Percentiles rank a stretch among this genome's conserved stretches.
Conservation (phyloP, 2,888 invertebrate genomes). For the Formica aserva region DNA sequence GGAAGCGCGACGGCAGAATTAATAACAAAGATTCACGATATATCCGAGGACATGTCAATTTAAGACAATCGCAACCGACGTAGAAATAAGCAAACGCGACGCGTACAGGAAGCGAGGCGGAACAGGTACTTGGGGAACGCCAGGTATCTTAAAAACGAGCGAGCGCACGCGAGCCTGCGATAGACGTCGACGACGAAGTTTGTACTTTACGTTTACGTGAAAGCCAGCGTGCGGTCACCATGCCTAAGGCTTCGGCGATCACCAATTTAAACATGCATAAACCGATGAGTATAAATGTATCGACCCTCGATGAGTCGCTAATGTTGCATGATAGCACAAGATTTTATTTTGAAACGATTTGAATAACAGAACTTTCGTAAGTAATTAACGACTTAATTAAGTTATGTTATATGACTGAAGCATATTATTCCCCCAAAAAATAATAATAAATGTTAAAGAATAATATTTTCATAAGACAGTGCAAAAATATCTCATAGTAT, state of each 20-base stretch:
- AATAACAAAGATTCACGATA: conserved; percentile 62
- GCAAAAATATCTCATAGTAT: neutral
- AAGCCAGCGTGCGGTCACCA: conserved; percentile 36
- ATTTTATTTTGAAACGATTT: conserved; percentile 10
- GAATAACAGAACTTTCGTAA: neutral
- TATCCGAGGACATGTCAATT: conserved; percentile 61
- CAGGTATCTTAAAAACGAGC: conserved; percentile 26
- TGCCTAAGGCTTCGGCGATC: neutral
- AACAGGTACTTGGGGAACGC: conserved; percentile 36
- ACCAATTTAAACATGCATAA: conserved; percentile 18
- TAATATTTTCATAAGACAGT: neutral
- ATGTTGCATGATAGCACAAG: conserved; percentile 1
- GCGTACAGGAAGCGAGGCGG: conserved; percentile 27
- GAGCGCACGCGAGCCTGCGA: conserved; percentile 43
- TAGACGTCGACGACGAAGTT: conserved; percentile 21
- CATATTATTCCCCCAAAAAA: neutral
- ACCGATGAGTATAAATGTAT: conserved; percentile 17
- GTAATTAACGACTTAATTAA: neutral
- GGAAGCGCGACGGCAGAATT: conserved; percentile 57
- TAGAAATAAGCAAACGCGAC: neutral
- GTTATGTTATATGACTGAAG: neutral
- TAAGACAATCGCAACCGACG: conserved; percentile 55
- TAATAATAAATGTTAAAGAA: neutral
- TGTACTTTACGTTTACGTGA: conserved; percentile 1
- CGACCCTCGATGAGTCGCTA: conserved; percentile 16